A percentile compares a stretch with the other conserved stretches of the same genome.
Evolutionary conservation across 1,140 invertebrate genomes (phyloP).

Genomic region (Bombus waltoni): DNA sequence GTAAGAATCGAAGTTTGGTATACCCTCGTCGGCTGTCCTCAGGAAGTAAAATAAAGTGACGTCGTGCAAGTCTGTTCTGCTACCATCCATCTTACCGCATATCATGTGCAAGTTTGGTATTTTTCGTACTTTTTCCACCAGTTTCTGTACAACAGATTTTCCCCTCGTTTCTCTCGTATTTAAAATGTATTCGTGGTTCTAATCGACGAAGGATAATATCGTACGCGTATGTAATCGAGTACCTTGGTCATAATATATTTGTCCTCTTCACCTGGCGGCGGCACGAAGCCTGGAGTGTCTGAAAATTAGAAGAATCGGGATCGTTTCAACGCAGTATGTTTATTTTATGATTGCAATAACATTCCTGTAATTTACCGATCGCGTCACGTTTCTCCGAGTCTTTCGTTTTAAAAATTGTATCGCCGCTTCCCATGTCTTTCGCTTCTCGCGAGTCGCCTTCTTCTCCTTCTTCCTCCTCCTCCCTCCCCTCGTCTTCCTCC

Average conservation of each 20-base stretch:
- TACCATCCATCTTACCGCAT: slow-evolving; percentile 85
- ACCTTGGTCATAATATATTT: slow-evolving; percentile 78
- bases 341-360: background rate
- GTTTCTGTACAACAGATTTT: slow-evolving; percentile 81
- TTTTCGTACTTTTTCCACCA: slow-evolving; percentile 86
- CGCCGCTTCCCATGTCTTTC: slow-evolving; percentile 65
- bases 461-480: slow-evolving; percentile 76
- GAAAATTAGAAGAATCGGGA: background rate
- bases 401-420: slow-evolving; percentile 36
- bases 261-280: slow-evolving; percentile 81
- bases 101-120: slow-evolving; percentile 86
- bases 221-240: background rate
- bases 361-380: slow-evolving; percentile 50
- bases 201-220: background rate
- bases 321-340: background rate
- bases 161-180: background rate
- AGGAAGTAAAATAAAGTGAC: slow-evolving; percentile 87
- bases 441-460: slow-evolving; percentile 78
- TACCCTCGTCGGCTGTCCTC: slow-evolving; percentile 83
- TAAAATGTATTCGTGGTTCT: too few relatives aligned
- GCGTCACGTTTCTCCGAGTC: slow-evolving; percentile 48
- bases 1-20: slow-evolving; percentile 83
- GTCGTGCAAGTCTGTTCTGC: slow-evolving; percentile 76
- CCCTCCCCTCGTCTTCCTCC: slow-evolving; percentile 69
- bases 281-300: slow-evolving; percentile 55